Percentiles rank a stretch among this genome's conserved stretches.
phyloP scores from a whole-genome alignment of 2,797 vertebrate species.

The Tarsius wallacei region DNA sequence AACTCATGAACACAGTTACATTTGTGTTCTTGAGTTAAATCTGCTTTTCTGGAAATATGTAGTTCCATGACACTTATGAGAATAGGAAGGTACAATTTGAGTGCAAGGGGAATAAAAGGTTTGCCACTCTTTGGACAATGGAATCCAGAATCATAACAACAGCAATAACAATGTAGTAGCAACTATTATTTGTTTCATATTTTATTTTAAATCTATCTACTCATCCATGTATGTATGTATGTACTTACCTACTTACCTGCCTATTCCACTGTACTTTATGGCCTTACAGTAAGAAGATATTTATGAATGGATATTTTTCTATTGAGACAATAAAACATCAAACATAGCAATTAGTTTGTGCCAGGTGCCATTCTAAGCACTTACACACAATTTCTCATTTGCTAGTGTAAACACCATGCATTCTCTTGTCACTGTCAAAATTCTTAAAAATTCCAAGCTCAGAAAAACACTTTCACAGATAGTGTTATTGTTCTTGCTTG shows the following conservation, averaged over 20 bases:
- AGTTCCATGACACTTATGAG: not conserved
- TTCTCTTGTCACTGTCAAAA: not conserved
- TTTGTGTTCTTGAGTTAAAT: conserved; percentile 43
- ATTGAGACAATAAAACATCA: not conserved
- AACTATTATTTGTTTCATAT: not conserved
- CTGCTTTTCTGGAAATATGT: conserved; percentile 7
- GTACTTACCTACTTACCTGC: not conserved
- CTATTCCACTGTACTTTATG: not conserved
- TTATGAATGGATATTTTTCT: conserved; percentile 27
- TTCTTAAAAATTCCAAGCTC: not conserved
- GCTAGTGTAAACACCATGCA: not conserved
- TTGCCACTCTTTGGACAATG: not conserved
- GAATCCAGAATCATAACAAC: not conserved
- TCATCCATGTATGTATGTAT: not conserved
- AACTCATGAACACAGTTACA: not conserved
- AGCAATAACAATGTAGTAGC: not conserved
- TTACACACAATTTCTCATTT: conserved; percentile 6
- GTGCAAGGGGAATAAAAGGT: not conserved
- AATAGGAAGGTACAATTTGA: not conserved
- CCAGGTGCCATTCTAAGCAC: not conserved
- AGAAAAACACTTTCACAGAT: not conserved
- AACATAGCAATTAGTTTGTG: conserved; percentile 17
- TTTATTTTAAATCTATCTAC: not conserved
- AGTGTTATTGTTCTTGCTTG: not conserved
- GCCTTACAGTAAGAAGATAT: conserved; percentile 34